Conservation (phyloP, 2,888 invertebrate genomes). For the Elgonia sp. region DNA sequence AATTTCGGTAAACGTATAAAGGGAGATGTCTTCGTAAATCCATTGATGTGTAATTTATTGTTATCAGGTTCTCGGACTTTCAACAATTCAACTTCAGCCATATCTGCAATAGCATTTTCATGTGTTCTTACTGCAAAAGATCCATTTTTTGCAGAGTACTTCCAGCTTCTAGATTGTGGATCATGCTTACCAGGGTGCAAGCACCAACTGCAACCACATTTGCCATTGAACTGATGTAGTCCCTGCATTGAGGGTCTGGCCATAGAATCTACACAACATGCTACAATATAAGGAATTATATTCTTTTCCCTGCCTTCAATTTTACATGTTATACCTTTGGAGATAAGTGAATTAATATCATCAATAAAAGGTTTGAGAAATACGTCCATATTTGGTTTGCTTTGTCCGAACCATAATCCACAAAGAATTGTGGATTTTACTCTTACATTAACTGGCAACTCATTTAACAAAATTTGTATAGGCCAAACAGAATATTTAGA, state of each 20-base stretch:
- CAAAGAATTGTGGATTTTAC: slow-evolving; percentile 34
- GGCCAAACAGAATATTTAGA: slow-evolving; percentile 66
- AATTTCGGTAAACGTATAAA: too few species aligned
- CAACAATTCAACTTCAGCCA: too few species aligned
- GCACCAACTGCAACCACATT: slow-evolving; percentile 27
- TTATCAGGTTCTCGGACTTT: too few species aligned
- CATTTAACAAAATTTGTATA: slow-evolving; percentile 30
- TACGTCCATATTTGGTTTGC: slow-evolving; percentile 43
- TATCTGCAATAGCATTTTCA: too few species aligned
- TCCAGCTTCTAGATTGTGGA: too few species aligned
- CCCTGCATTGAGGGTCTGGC: slow-evolving; percentile 25
- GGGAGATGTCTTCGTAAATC: too few species aligned
- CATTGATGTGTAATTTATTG: too few species aligned
- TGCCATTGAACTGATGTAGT: slow-evolving; percentile 1
- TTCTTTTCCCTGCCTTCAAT: slow-evolving; percentile 21
- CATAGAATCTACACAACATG: slow-evolving; percentile 32
- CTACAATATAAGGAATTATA: not conserved
- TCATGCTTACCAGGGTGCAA: not conserved
- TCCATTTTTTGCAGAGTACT: too few species aligned
- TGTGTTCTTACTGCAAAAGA: too few species aligned
- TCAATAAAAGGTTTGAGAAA: slow-evolving; percentile 39
- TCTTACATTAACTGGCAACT: slow-evolving; percentile 21
- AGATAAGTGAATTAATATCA: slow-evolving; percentile 31
- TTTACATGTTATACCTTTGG: slow-evolving; percentile 7
- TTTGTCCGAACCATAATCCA: slow-evolving; percentile 22